phyloP scores from a whole-genome alignment of 2,113 vertebrate genomes.

The Chionomys nivalis region DNA sequence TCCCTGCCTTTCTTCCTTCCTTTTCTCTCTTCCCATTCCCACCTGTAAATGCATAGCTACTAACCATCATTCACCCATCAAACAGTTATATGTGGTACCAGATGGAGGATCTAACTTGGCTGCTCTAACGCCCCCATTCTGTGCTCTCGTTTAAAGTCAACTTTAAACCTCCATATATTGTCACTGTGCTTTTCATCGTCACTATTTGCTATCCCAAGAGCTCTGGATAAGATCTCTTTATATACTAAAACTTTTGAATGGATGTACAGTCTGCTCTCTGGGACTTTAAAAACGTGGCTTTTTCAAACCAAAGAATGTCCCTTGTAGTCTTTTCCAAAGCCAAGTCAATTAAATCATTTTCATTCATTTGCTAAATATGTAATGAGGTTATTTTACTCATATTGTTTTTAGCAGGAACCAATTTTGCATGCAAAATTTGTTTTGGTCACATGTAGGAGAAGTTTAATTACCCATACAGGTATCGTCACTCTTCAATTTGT shows the following conservation, averaged over 20 bases:
- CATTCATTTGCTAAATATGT: not conserved
- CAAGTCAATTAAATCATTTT: not conserved
- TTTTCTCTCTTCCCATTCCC: not conserved
- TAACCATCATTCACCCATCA: not conserved
- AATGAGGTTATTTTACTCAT: not conserved
- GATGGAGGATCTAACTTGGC: fast-evolving
- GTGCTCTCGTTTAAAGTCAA: not conserved
- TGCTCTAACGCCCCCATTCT: not conserved
- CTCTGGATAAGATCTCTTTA: not conserved
- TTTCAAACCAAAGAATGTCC: not conserved
- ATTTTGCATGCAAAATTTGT: not conserved
- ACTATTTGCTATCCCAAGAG: not conserved
- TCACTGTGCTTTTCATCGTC: fast-evolving
- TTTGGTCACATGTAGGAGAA: not conserved
- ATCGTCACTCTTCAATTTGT: not conserved
- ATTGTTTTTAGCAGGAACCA: not conserved
- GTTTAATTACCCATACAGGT: not conserved
- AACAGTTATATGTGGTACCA: not conserved
- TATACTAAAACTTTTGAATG: not conserved
- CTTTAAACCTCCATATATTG: not conserved
- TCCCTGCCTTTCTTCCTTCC: not conserved
- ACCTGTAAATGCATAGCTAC: not conserved
- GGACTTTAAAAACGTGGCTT: not conserved
- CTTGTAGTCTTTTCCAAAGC: not conserved
- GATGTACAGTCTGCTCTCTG: not conserved